These are phyloP conservation scores for Indicator maculatus DNA, from an alignment of 2,113 vertebrate species.

Conservation along the genomic window DNA sequence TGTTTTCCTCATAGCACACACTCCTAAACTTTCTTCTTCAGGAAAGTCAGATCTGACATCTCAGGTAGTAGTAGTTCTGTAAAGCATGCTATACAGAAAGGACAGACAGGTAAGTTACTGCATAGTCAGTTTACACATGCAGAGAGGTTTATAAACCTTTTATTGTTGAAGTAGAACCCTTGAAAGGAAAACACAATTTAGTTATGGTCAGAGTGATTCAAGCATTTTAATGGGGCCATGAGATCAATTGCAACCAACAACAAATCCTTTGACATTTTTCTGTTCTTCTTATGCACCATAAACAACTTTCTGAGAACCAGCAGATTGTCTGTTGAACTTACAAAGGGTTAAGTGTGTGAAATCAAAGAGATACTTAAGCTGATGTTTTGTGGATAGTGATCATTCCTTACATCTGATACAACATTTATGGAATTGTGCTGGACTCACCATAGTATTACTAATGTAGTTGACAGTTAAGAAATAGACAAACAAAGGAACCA, in stretches of 20 bases:
- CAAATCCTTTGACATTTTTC: background rate
- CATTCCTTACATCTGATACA: background rate
- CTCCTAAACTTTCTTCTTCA: background rate
- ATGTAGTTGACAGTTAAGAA: background rate
- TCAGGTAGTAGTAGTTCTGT: background rate
- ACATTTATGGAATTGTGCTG: background rate
- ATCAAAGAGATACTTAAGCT: background rate
- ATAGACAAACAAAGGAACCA: background rate
- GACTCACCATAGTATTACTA: background rate
- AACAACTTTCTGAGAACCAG: background rate
- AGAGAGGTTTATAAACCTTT: background rate
- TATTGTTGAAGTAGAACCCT: background rate
- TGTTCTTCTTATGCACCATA: background rate
- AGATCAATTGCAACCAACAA: background rate
- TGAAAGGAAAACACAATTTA: background rate
- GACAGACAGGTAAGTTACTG: fast-evolving
- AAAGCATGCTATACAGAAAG: background rate
- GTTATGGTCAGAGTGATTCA: background rate
- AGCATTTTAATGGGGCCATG: background rate
- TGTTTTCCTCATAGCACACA: background rate
- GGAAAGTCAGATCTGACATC: background rate
- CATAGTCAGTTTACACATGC: background rate
- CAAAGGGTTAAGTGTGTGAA: background rate
- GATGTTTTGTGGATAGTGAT: background rate
- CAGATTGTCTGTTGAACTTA: background rate